These are phyloP conservation scores for Papilio dardanus DNA, from an alignment of 1,140 invertebrate genomes.

Conservation along the genomic window DNA sequence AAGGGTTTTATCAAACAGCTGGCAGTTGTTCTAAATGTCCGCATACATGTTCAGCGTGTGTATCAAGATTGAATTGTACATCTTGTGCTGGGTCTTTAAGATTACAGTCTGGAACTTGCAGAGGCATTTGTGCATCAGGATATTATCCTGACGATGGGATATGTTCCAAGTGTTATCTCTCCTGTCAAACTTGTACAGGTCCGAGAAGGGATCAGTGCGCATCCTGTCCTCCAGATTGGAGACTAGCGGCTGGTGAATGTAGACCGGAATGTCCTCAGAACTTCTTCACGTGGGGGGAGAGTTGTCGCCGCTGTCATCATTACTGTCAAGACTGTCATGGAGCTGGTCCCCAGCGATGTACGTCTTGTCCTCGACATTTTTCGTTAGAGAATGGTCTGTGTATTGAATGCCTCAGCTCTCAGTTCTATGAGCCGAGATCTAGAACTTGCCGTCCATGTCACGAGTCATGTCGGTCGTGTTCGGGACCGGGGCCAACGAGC, in stretches of 20 bases:
- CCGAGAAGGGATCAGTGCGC: constrained; percentile 92
- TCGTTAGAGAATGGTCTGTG: constrained; percentile 88
- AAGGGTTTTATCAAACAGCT: constrained; percentile 88
- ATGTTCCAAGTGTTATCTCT: constrained; percentile 91
- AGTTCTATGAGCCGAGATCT: constrained; percentile 87
- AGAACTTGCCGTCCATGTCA: constrained; percentile 88
- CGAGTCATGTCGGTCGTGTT: constrained; percentile 87
- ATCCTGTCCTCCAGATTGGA: constrained; percentile 89
- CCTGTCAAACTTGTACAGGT: constrained; percentile 86
- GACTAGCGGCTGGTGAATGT: constrained; percentile 90
- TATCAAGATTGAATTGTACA: constrained; percentile 89
- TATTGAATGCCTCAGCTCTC: constrained; percentile 87
- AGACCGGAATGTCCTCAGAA: constrained; percentile 91
- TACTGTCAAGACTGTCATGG: constrained; percentile 89
- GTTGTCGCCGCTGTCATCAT: constrained; percentile 92
- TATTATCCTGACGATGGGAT: constrained; percentile 92
- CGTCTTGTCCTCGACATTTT: constrained; percentile 87
- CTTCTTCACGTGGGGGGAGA: constrained; percentile 89
- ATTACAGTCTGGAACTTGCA: constrained; percentile 90
- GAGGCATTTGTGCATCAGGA: constrained; percentile 87
- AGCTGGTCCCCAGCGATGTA: constrained; percentile 85
- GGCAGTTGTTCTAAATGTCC: constrained; percentile 88
- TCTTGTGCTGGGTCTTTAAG: constrained; percentile 88
- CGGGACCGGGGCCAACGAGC: constrained; percentile 86
- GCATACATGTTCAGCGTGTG: constrained; percentile 89